Evolutionary conservation across 2,888 invertebrate species (phyloP).

Genomic region (Litoditis marina): DNA sequence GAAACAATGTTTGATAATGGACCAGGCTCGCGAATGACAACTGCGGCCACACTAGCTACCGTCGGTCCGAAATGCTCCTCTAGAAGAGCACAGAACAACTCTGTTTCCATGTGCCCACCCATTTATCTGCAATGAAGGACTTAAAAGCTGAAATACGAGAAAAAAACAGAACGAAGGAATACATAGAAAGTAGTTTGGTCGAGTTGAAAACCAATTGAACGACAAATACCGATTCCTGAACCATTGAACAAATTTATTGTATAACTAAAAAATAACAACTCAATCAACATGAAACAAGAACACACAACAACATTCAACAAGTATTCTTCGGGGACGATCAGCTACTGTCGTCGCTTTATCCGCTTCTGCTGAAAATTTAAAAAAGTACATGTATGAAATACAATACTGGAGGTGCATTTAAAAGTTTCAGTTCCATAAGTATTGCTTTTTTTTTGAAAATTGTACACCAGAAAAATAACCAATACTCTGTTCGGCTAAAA

Average conservation of each 20-base stretch:
- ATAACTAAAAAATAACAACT: constrained; percentile 5
- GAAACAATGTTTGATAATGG: neutral
- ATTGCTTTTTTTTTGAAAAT: no score
- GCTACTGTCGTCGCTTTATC: constrained; percentile 12
- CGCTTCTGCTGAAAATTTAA: constrained; percentile 16
- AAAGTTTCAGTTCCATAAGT: no score
- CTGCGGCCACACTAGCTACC: constrained; percentile 10
- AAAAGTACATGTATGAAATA: no score
- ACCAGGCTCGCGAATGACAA: constrained; percentile 11
- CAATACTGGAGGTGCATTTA: no score
- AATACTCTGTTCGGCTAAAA: no score
- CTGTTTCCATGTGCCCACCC: constrained; percentile 39
- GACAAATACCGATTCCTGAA: constrained; percentile 1
- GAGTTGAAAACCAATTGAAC: neutral
- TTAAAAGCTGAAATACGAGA: neutral
- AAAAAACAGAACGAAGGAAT: neutral
- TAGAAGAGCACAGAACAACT: constrained; percentile 45
- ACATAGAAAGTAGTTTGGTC: neutral
- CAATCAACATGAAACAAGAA: no score
- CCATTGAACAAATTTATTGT: neutral
- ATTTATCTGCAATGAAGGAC: neutral
- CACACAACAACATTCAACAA: constrained; percentile 13
- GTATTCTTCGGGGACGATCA: neutral
- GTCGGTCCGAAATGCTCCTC: constrained; percentile 54
- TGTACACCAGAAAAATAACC: no score